Percentiles rank a stretch among this genome's conserved stretches.
Evolutionary conservation across 1,140 invertebrate genomes (phyloP).

Genomic region (Brachystomella parvula): DNA sequence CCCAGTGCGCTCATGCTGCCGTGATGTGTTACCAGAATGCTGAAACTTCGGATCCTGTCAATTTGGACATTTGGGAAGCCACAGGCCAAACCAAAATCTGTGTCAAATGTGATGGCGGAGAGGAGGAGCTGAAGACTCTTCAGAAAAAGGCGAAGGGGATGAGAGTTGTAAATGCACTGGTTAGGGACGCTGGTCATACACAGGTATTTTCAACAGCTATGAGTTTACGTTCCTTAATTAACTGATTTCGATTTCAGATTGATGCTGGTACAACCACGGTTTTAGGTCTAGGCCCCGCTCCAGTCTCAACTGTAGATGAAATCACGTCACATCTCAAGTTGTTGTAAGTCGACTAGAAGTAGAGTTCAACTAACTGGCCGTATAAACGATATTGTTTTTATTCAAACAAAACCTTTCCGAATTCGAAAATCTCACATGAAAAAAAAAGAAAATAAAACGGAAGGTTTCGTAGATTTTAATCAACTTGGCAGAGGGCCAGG

Average conservation of each 20-base stretch:
- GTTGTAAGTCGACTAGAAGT: conserved; percentile 48
- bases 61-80: conserved; percentile 64
- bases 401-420: no score
- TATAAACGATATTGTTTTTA: neutral
- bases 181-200: conserved; percentile 82
- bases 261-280: conserved; percentile 76
- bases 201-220: conserved; percentile 25
- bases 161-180: conserved; percentile 62
- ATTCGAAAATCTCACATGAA: no score
- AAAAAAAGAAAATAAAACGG: no score
- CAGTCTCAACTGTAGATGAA: conserved; percentile 61
- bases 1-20: conserved; percentile 73
- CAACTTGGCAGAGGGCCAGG: no score
- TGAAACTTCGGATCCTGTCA: conserved; percentile 51
- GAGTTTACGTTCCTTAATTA: neutral
- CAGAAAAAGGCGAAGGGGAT: conserved; percentile 56
- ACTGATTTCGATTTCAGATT: conserved; percentile 53
- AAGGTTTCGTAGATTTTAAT: no score
- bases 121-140: conserved; percentile 57
- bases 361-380: neutral
- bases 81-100: conserved; percentile 49
- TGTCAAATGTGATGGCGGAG: conserved; percentile 44
- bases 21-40: conserved; percentile 67
- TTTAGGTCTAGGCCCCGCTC: conserved; percentile 79
- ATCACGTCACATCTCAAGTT: conserved; percentile 83